Base-by-base conservation (phyloP, 2,888 invertebrate species). In the Globia sparganii region DNA sequence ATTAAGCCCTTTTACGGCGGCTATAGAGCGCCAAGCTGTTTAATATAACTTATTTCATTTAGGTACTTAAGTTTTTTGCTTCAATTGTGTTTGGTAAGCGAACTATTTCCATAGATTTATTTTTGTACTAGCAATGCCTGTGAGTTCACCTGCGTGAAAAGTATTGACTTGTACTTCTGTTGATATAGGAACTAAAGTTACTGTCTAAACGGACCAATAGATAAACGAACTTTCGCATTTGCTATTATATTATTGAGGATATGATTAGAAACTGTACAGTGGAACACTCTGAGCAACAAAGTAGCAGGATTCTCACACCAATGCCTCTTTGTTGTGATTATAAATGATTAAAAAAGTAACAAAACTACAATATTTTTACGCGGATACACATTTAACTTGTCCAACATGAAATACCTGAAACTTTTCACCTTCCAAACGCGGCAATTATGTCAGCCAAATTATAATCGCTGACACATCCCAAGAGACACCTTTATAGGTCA, bases 1-100 rank as follows among this genome's bases (percentile, higher is more conserved):
- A 84, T 86, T 78, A 84, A 70, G 83, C 66, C 84, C 86, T 72
- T 84, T 75, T 83, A 72, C 53, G 83, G 75, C 11, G 34, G 31
- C 62, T 28, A 15, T 53, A 62, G 59, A 79, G 46, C 78, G 31
- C 70, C 78, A 34, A 67, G 31, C 53, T 61, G 56, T 58, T n/a
- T 69, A 62, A 86, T 58, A 28, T 69, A 62, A 86, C 37, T 77
- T 81, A 85, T 77, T 61, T 65, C 13, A 43, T 71, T 64, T 21
- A 18, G 56, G 15, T 13, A 13, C 61, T n/a, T 13, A 13, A 28
- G 76, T 37, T 77, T 67, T 78, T 83, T 81, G 58, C 72, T 65
- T 31, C 25, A 72, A 80, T 83, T 49, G n/a, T n/a, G 37, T 75
- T 66, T 37, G 6, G n/a, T 62, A 46, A 18, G 43, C 13, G 15